Evolutionary conservation across 2,888 invertebrate species (phyloP), one percentile per base, ranked within the genome.

Genomic region (Euphydryas editha): DNA sequence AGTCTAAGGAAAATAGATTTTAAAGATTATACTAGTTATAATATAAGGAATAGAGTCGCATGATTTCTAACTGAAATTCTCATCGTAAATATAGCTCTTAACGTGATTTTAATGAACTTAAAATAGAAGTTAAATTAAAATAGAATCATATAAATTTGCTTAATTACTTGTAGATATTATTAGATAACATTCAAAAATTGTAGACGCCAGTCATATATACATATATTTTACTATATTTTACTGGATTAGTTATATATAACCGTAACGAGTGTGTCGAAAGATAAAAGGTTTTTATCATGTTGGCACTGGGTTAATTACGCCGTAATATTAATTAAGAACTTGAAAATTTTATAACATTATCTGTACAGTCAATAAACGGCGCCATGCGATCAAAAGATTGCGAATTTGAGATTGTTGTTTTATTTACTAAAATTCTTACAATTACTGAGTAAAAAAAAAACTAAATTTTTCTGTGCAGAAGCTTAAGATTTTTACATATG

Each of bases 281-380:
- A 65, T 67, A 67, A 59, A 54, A 7, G 20, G 58, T 51, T 65
- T 64, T 65, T 68, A 62, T 64, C 60, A 58, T 57, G 58, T 56
- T 49, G 39, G 55, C 59, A 63, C 42, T 57, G 64, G 64, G 62
- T 62, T 65, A 70, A 67, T 70, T 59, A 56, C 61, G 21, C 20
- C 30, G 24, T 59, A 54, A 64, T 62, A 44, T n/a, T 62, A 67
- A 70, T 65, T 65, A 72, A 69, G 63, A 62, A 47, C 65, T 67
- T 64, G 64, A 65, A 62, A 62, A 64, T 57, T 68, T 66, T 68
- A 68, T 71, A 51, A 49, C 64, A 59, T 59, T 64, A 61, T 46
- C 64, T 62, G 59, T 47, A 54, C 36, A 15, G 64, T 65, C 42
- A 59, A 15, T 47, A 57, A 63, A 60, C 51, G 67, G 54, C 56